These are phyloP conservation scores for Scolopax mira DNA, from an alignment of 2,113 vertebrate genomes.

Conservation along the genomic window DNA sequence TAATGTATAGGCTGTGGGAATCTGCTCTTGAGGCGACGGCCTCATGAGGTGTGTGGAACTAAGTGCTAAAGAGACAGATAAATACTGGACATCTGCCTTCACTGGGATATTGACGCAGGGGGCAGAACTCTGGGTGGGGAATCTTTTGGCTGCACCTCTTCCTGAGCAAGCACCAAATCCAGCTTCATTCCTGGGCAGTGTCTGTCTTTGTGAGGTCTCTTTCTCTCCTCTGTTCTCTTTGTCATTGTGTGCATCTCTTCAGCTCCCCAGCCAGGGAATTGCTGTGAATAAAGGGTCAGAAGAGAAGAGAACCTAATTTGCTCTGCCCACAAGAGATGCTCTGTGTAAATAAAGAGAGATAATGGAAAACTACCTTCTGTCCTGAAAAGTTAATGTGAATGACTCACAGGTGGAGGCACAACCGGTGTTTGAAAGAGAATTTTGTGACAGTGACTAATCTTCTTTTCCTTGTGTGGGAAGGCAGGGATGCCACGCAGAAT, in stretches of 20 bases:
- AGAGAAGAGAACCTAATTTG: constrained; percentile 42
- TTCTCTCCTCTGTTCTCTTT: constrained; percentile 7
- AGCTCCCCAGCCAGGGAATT: not conserved
- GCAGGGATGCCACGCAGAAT: not conserved
- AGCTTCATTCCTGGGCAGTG: not conserved
- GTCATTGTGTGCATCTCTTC: not conserved
- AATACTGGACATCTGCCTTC: not conserved
- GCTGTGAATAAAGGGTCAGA: constrained; percentile 21
- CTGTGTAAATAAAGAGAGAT: constrained; percentile 50
- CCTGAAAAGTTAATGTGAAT: constrained; percentile 32
- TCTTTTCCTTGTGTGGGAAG: not conserved
- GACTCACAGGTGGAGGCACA: not conserved
- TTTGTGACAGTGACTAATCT: constrained; percentile 37
- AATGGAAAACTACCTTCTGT: constrained; percentile 47
- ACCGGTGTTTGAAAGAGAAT: not conserved
- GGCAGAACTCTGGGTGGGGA: not conserved
- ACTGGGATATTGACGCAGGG: not conserved
- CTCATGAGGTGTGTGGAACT: fast-evolving
- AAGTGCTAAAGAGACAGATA: not conserved
- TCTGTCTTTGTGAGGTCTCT: not conserved
- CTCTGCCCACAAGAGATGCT: constrained; percentile 24
- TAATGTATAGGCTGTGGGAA: not conserved
- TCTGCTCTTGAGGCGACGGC: not conserved
- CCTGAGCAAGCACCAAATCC: too few species aligned
- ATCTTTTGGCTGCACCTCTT: not conserved